Evolutionary conservation across 2,113 vertebrate species (phyloP).

Genomic region (Sander lucioperca): DNA sequence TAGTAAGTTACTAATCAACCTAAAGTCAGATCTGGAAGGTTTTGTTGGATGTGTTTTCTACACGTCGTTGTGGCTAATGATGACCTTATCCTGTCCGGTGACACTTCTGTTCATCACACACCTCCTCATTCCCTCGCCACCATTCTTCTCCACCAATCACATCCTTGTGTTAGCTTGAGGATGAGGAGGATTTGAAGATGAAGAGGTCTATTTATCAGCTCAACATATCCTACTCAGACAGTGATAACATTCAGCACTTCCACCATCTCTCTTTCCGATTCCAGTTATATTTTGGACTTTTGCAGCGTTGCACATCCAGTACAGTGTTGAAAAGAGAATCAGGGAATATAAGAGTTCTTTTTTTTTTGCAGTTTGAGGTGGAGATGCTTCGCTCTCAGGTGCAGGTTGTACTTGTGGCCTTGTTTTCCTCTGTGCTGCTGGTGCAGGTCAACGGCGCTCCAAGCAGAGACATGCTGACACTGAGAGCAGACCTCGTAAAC

Average conservation of each 20-base stretch:
- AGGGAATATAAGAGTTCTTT: neutral
- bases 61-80: conserved; percentile 13
- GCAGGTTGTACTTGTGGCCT: conserved; percentile 65
- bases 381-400: conserved; percentile 75
- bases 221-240: neutral
- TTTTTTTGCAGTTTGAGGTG: neutral
- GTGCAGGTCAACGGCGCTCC: conserved; percentile 59
- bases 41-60: neutral
- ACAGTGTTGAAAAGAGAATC: neutral
- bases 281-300: neutral
- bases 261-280: neutral
- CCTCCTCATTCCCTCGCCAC: conserved; percentile 19
- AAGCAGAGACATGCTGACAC: conserved; percentile 56
- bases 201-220: conserved; percentile 62
- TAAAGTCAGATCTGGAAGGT: neutral
- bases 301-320: neutral
- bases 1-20: neutral
- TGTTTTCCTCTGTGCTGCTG: conserved; percentile 67
- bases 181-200: conserved; percentile 63
- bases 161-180: conserved; percentile 31
- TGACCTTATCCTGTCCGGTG: conserved; percentile 59
- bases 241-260: neutral
- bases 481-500: conserved; percentile 53
- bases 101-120: conserved; percentile 32
- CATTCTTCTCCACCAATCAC: conserved; percentile 73